Conservation (phyloP, 1,140 invertebrate species). For the Drosophila tristis region DNA sequence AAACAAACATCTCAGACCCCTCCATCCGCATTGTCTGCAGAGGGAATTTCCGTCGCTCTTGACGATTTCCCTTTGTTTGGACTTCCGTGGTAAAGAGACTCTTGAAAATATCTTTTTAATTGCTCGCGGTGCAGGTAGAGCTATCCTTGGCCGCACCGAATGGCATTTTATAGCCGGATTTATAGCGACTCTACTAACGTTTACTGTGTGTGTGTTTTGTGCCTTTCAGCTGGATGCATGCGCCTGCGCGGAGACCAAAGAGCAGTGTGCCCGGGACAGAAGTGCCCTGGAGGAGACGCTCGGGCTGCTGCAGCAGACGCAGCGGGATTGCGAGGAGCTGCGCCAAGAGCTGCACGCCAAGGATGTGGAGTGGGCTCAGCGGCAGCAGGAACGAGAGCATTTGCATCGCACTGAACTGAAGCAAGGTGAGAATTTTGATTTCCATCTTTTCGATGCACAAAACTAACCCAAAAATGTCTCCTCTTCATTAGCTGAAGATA, state of each 20-base stretch:
- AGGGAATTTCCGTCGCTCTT: slow-evolving; percentile 41
- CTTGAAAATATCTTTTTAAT: slow-evolving; percentile 49
- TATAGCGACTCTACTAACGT: slow-evolving; percentile 36
- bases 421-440: slow-evolving; percentile 54
- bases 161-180: slow-evolving; percentile 3
- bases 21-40: slow-evolving; percentile 30
- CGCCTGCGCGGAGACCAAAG: slow-evolving; percentile 85
- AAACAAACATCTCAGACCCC: slow-evolving; percentile 12
- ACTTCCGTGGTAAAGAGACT: slow-evolving; percentile 37
- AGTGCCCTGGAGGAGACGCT: slow-evolving; percentile 85
- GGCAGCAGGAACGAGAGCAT: slow-evolving; percentile 65
- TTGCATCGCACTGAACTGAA: slow-evolving; percentile 68
- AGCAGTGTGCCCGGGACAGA: slow-evolving; percentile 78
- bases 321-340: slow-evolving; percentile 85
- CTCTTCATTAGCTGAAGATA: slow-evolving; percentile 57
- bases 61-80: slow-evolving; percentile 31
- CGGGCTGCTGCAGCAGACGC: slow-evolving; percentile 85
- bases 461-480: neutral
- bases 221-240: slow-evolving; percentile 87
- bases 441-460: neutral
- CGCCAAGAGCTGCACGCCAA: slow-evolving; percentile 85
- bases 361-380: slow-evolving; percentile 71
- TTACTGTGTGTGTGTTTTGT: slow-evolving; percentile 36
- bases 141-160: neutral
- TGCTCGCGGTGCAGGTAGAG: neutral